These are phyloP conservation scores for Gambusia yucatana DNA, from an alignment of 2,797 vertebrate species.

Conservation along the genomic window DNA sequence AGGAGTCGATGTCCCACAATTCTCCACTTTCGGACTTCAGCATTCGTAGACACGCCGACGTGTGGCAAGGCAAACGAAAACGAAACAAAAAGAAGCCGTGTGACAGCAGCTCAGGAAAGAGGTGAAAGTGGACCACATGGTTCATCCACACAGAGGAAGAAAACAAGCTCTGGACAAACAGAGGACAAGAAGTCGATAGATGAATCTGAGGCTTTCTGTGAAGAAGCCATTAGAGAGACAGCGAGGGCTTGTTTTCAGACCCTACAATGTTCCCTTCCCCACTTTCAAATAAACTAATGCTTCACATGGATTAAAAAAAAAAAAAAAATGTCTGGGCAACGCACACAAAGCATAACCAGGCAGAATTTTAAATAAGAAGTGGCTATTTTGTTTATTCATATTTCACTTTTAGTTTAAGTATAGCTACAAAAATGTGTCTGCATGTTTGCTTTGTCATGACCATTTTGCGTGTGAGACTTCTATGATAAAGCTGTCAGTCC, in stretches of 20 bases:
- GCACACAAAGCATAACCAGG: background rate
- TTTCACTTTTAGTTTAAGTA: background rate
- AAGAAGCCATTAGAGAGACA: background rate
- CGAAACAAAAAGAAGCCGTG: background rate
- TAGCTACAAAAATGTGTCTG: background rate
- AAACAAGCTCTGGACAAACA: background rate
- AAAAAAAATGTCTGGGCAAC: background rate
- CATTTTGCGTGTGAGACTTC: background rate
- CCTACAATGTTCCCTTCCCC: too few species aligned
- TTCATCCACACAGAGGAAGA: background rate
- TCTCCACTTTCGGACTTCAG: background rate
- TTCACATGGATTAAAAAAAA: background rate
- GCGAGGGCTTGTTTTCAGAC: background rate
- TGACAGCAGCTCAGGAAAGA: background rate
- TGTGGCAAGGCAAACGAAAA: background rate
- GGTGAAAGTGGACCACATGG: background rate
- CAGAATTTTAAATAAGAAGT: background rate
- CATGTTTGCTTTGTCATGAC: background rate
- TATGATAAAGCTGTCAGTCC: slow-evolving; percentile 8
- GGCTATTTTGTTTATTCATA: background rate
- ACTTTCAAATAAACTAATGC: background rate
- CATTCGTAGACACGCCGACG: background rate
- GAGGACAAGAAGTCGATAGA: background rate
- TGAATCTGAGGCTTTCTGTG: background rate
- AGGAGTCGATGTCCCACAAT: background rate